phyloP scores from a whole-genome alignment of 2,113 vertebrate genomes.

The Chamaea fasciata region DNA sequence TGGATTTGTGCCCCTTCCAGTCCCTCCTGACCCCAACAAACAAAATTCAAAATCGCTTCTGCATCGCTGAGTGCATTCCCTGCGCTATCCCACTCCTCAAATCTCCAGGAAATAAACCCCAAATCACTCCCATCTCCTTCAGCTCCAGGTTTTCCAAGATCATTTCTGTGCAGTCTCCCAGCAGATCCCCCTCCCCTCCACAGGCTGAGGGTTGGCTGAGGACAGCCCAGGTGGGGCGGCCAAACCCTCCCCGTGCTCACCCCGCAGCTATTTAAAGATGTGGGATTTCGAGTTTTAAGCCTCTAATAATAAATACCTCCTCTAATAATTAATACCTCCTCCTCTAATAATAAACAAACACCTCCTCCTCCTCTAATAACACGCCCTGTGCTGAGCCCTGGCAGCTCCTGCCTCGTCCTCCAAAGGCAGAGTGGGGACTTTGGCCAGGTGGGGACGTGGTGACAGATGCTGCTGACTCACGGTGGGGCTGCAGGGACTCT shows the following conservation, averaged over 20 bases:
- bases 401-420: background rate
- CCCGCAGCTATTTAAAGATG: background rate
- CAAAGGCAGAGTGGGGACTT: background rate
- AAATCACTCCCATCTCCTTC: background rate
- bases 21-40: background rate
- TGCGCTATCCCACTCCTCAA: accelerated
- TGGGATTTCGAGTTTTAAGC: background rate
- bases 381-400: background rate
- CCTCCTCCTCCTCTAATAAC: background rate
- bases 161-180: accelerated
- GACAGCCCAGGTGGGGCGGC: background rate
- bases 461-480: background rate
- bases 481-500: background rate
- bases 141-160: accelerated
- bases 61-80: accelerated
- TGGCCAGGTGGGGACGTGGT: background rate
- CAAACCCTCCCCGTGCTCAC: background rate
- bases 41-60: accelerated
- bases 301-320: background rate
- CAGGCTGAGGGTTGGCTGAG: background rate
- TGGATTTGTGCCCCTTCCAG: accelerated
- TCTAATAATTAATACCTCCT: background rate
- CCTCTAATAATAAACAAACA: background rate
- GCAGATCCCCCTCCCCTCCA: background rate
- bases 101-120: background rate